Evolutionary conservation across 1,140 invertebrate genomes (phyloP).

Genomic region (Centruroides vittatus): DNA sequence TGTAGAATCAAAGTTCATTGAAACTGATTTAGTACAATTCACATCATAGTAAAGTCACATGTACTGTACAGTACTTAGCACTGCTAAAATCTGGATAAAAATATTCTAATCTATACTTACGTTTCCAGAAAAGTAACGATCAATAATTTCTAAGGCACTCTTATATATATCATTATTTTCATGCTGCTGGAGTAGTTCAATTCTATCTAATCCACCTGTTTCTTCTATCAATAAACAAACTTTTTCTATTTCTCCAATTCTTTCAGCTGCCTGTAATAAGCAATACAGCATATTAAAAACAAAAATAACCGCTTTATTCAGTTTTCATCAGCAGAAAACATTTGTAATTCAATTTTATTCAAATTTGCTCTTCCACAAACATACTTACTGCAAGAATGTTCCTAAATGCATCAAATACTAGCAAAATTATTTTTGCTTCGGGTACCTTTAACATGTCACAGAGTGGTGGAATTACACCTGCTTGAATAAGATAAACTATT

Average conservation of each 20-base stretch:
- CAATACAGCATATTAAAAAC: too few species aligned
- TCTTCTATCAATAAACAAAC: constrained; percentile 45
- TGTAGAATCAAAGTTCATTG: too few species aligned
- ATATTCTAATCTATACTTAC: constrained; percentile 11
- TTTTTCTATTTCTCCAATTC: constrained; percentile 34
- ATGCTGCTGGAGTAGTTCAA: constrained; percentile 56
- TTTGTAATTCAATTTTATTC: not conserved
- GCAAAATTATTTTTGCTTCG: constrained; percentile 68
- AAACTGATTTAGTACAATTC: too few species aligned
- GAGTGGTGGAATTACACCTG: constrained; percentile 77
- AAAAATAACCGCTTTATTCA: too few species aligned
- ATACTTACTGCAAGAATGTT: constrained; percentile 66
- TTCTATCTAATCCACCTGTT: constrained; percentile 52
- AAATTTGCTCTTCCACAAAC: not conserved
- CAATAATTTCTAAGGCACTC: constrained; percentile 62
- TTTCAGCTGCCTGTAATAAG: constrained; percentile 32
- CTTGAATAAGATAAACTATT: constrained; percentile 56
- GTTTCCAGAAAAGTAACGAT: constrained; percentile 57
- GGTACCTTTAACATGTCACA: constrained; percentile 72
- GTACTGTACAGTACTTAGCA: too few species aligned
- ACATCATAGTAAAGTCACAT: too few species aligned
- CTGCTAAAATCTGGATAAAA: too few species aligned
- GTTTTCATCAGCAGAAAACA: too few species aligned
- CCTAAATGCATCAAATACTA: constrained; percentile 78
- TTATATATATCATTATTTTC: constrained; percentile 68